Conservation (phyloP, 1,140 invertebrate genomes). For the Maconellicoccus hirsutus region DNA sequence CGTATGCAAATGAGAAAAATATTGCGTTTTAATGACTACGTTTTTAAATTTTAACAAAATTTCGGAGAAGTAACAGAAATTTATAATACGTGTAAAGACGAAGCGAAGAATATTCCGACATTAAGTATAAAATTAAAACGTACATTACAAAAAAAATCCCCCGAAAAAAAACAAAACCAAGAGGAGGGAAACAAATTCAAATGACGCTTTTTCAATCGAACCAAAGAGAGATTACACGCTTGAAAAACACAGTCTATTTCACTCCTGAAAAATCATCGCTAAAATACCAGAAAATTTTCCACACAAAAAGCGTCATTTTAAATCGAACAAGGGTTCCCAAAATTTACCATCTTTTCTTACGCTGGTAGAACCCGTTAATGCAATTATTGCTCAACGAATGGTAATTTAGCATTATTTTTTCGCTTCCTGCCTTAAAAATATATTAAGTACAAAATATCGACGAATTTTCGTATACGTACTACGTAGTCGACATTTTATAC, state of each 20-base stretch:
- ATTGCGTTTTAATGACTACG: background rate
- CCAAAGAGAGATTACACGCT: background rate
- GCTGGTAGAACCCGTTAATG: background rate
- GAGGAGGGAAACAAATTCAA: background rate
- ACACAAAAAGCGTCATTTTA: background rate
- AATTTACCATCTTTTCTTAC: background rate
- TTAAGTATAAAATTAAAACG: background rate
- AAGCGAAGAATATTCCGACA: background rate
- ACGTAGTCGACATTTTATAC: background rate
- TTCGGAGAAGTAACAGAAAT: background rate
- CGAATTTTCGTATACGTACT: too few species aligned
- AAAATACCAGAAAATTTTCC: background rate
- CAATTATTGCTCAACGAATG: background rate
- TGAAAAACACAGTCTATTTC: background rate
- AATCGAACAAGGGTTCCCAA: background rate
- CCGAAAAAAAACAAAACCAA: background rate
- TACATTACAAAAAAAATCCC: background rate
- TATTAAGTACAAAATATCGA: background rate
- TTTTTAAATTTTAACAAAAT: background rate
- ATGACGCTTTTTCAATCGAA: background rate
- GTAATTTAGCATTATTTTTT: background rate
- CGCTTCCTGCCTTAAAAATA: conserved; percentile 1
- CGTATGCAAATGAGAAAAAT: background rate
- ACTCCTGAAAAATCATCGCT: background rate
- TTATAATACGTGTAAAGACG: background rate